phyloP scores from a whole-genome alignment of 2,888 invertebrate species.

The Sabellastarte sp. region DNA sequence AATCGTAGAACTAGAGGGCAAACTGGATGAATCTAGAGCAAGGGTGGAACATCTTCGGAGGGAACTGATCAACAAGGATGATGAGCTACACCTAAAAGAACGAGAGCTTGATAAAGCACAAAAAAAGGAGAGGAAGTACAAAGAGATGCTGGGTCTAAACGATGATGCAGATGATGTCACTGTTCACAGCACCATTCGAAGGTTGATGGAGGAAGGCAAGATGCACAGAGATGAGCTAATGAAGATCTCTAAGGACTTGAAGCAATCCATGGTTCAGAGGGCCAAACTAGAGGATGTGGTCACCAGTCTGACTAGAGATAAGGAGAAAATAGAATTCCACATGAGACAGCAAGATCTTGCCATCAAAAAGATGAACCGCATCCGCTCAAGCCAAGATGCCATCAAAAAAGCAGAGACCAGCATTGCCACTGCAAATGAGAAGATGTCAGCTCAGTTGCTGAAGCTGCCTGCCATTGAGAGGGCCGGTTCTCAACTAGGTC shows the following conservation, averaged over 20 bases:
- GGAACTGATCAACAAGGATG: constrained; percentile 11
- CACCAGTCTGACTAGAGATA: constrained; percentile 19
- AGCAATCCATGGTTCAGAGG: neutral
- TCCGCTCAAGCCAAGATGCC: constrained; percentile 7
- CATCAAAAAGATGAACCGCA: constrained; percentile 27
- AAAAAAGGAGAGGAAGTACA: constrained; percentile 18
- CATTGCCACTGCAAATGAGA: constrained; percentile 4
- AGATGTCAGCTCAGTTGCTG: neutral
- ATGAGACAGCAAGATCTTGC: constrained; percentile 28
- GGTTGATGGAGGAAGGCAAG: constrained; percentile 15
- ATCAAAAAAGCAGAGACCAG: constrained; percentile 10
- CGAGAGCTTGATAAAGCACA: constrained; percentile 15
- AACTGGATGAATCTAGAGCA: constrained; percentile 15
- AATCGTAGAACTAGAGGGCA: constrained; percentile 14
- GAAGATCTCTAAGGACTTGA: constrained; percentile 17
- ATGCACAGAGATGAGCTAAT: constrained; percentile 15
- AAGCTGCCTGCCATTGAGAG: constrained; percentile 21
- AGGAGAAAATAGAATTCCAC: constrained; percentile 29
- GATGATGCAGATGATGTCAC: constrained; percentile 14
- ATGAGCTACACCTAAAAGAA: constrained; percentile 10
- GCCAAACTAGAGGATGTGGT: constrained; percentile 11
- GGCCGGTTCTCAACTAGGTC: constrained; percentile 7
- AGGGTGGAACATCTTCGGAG: constrained; percentile 13
- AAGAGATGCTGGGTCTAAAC: constrained; percentile 15
- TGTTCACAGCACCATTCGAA: constrained; percentile 14